Conservation (phyloP, 1,140 invertebrate species). For the Telenomus remus region DNA sequence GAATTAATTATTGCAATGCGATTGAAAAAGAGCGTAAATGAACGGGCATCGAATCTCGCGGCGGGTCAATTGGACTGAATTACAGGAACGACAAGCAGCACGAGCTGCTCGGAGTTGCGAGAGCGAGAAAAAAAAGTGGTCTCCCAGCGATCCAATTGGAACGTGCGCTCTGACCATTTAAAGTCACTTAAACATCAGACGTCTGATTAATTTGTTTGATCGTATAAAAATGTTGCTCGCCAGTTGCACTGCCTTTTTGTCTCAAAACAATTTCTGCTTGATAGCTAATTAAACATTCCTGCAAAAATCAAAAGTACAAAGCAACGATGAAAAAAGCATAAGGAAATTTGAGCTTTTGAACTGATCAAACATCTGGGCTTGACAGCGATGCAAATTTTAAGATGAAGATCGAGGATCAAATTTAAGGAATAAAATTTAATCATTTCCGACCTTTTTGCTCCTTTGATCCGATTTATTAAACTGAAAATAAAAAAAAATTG, state of each 20-base stretch:
- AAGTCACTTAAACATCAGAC: slow-evolving; percentile 41
- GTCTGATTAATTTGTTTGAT: slow-evolving; percentile 52
- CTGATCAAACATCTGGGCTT: no score
- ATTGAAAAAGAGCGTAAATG: slow-evolving; percentile 53
- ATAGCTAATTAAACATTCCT: no score
- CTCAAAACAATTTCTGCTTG: slow-evolving; percentile 1
- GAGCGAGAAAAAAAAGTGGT: slow-evolving; percentile 61
- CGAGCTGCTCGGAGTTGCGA: slow-evolving; percentile 48
- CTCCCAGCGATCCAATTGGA: slow-evolving; percentile 54
- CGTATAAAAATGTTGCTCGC: slow-evolving; percentile 49
- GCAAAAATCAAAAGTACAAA: no score
- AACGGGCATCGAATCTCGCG: slow-evolving; percentile 63
- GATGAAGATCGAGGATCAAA: no score
- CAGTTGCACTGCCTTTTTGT: slow-evolving; percentile 36
- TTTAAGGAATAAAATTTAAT: no score
- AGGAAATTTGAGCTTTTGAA: no score
- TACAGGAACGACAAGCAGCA: slow-evolving; percentile 56
- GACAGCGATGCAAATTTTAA: no score
- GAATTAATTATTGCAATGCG: slow-evolving; percentile 27
- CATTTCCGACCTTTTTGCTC: no score
- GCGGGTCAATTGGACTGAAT: slow-evolving; percentile 65
- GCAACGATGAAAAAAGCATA: no score
- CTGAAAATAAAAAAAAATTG: no score
- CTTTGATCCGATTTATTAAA: no score
- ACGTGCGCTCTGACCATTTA: slow-evolving; percentile 50